A percentile compares a stretch with the other conserved stretches of the same genome.
phyloP scores from a whole-genome alignment of 2,797 vertebrate genomes.

The Brachyalestes nurse region DNA sequence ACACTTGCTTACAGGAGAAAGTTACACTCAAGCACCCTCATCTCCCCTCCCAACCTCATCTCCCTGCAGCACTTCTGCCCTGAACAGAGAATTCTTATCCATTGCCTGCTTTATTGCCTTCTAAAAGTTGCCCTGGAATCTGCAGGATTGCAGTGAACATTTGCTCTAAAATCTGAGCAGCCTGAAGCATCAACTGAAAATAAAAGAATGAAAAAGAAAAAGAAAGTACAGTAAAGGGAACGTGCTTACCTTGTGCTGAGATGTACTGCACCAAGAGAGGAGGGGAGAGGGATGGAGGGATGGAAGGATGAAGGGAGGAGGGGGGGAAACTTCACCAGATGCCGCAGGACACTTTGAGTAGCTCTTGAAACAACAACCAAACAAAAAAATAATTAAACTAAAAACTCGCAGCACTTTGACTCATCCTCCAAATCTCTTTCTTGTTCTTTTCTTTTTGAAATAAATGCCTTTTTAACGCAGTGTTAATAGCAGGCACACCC shows the following conservation, averaged over 20 bases:
- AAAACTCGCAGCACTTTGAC: conserved; percentile 59
- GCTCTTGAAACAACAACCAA: conserved; percentile 6
- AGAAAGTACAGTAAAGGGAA: neutral
- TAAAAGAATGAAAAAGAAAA: neutral
- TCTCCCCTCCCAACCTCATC: neutral
- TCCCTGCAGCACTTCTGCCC: conserved; percentile 33
- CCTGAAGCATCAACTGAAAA: neutral
- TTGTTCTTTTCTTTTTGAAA: conserved; percentile 28
- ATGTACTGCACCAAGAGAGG: conserved; percentile 56
- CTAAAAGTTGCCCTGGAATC: neutral
- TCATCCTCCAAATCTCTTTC: conserved; percentile 63
- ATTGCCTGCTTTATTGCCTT: neutral
- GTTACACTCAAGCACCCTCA: conserved; percentile 63
- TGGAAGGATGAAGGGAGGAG: conserved; percentile 1
- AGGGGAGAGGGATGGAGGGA: conserved; percentile 11
- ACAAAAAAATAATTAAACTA: conserved; percentile 14
- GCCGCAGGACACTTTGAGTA: conserved; percentile 50
- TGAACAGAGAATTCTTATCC: neutral
- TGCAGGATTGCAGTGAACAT: neutral
- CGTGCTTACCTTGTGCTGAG: conserved; percentile 70
- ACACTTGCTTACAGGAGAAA: conserved; percentile 65
- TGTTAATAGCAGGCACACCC: neutral
- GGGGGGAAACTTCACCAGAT: conserved; percentile 49
- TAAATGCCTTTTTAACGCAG: conserved; percentile 43
- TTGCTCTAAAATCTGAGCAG: neutral